Percentiles rank a stretch among this genome's conserved stretches.
phyloP scores from a whole-genome alignment of 2,797 vertebrate genomes.

The Pampus argenteus region DNA sequence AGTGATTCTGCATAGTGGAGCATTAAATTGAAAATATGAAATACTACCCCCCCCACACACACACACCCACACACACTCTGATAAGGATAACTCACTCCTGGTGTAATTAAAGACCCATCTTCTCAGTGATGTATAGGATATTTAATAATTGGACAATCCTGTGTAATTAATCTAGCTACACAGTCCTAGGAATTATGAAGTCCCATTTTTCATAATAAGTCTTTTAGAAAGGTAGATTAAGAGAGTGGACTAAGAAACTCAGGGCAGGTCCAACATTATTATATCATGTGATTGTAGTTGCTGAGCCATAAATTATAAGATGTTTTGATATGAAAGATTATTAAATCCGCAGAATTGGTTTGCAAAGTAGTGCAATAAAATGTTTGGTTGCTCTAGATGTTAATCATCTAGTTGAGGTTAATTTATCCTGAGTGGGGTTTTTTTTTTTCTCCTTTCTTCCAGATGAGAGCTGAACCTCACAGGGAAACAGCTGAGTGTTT shows the following conservation, averaged over 20 bases:
- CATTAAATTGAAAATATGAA: conserved; percentile 46
- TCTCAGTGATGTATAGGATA: conserved; percentile 21
- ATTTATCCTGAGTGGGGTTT: background rate
- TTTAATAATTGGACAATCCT: conserved; percentile 21
- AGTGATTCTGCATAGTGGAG: conserved; percentile 6
- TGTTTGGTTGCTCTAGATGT: background rate
- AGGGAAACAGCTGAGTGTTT: background rate
- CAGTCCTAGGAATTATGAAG: background rate
- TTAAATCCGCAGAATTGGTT: no score
- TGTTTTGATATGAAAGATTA: background rate
- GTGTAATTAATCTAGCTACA: conserved; percentile 16
- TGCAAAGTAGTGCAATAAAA: background rate
- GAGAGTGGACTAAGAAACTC: no score
- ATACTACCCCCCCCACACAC: no score
- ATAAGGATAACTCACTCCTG: conserved; percentile 10
- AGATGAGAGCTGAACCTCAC: conserved; percentile 34
- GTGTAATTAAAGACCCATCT: conserved; percentile 42
- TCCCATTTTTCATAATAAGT: no score
- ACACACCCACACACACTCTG: background rate
- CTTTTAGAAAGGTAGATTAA: no score
- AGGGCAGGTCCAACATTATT: background rate
- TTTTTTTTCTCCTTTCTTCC: background rate
- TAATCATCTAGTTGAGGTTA: background rate
- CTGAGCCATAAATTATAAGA: background rate
- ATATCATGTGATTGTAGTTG: no score